Conservation (phyloP, 2,113 vertebrate genomes). For the Phrynosoma blainvillii region DNA sequence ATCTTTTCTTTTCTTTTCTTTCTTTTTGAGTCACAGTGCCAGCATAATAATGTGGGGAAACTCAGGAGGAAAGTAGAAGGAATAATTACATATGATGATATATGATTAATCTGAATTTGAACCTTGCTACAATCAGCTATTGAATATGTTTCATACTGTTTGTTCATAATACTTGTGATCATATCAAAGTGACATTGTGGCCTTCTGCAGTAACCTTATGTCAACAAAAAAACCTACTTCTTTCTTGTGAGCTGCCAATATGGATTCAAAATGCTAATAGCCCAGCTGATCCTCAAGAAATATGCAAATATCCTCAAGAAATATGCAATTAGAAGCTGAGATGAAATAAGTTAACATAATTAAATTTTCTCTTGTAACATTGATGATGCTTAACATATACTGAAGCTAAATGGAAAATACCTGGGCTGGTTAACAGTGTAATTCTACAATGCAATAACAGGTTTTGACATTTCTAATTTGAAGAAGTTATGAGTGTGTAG, state of each 20-base stretch:
- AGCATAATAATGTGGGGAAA: constrained; percentile 13
- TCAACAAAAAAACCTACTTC: constrained; percentile 15
- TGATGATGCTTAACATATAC: constrained; percentile 28
- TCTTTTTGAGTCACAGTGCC: background rate
- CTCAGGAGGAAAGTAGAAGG: background rate
- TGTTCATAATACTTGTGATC: constrained; percentile 19
- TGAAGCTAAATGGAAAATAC: constrained; percentile 28
- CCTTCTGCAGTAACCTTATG: background rate
- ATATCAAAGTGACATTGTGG: background rate
- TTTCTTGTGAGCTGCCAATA: background rate
- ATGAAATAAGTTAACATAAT: constrained; percentile 1
- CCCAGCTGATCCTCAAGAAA: constrained; percentile 21
- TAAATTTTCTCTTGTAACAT: constrained; percentile 18
- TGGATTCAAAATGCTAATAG: constrained; percentile 2
- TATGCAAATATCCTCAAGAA: constrained; percentile 3
- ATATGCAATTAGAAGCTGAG: constrained; percentile 27
- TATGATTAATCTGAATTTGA: background rate
- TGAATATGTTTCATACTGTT: background rate
- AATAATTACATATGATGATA: constrained; percentile 15
- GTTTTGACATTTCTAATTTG: constrained; percentile 40
- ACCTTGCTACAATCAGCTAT: constrained; percentile 22
- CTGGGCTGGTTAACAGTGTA: constrained; percentile 11
- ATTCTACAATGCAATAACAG: constrained; percentile 21
- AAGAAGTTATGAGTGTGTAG: constrained; percentile 32
- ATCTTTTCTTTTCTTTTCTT: background rate